phyloP scores from a whole-genome alignment of 2,888 invertebrate genomes.

The Cactoblastis cactorum region DNA sequence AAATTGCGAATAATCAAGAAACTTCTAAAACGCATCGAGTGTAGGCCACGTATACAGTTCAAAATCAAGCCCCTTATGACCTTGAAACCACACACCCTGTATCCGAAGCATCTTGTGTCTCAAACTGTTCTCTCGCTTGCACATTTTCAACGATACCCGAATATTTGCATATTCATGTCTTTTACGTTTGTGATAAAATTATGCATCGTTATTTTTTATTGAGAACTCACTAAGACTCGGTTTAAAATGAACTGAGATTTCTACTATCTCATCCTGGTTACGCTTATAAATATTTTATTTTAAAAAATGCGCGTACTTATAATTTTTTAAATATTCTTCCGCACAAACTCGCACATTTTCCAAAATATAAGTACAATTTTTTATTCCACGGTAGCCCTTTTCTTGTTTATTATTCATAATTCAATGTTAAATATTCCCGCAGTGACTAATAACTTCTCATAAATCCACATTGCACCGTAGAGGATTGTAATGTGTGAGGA shows the following conservation, averaged over 20 bases:
- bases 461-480: conserved; percentile 69
- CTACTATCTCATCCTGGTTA: conserved; percentile 18
- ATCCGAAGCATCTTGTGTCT: conserved; percentile 6
- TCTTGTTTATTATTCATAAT: conserved; percentile 71
- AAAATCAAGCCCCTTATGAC: neutral
- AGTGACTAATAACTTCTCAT: conserved; percentile 71
- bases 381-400: conserved; percentile 52
- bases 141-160: conserved; percentile 5
- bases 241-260: neutral
- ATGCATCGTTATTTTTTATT: neutral
- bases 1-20: too few relatives aligned
- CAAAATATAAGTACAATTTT: conserved; percentile 32
- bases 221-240: neutral
- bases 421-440: conserved; percentile 68
- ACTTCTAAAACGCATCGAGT: neutral
- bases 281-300: conserved; percentile 1
- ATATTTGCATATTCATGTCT: neutral
- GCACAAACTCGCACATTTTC: conserved; percentile 13
- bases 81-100: conserved; percentile 2
- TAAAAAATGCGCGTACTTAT: neutral
- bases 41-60: neutral
- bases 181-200: neutral
- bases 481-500: conserved; percentile 66
- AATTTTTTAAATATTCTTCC: conserved; percentile 1
- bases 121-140: conserved; percentile 10